Conservation (phyloP, 2,113 vertebrate genomes). For the Harpagus bidentatus region DNA sequence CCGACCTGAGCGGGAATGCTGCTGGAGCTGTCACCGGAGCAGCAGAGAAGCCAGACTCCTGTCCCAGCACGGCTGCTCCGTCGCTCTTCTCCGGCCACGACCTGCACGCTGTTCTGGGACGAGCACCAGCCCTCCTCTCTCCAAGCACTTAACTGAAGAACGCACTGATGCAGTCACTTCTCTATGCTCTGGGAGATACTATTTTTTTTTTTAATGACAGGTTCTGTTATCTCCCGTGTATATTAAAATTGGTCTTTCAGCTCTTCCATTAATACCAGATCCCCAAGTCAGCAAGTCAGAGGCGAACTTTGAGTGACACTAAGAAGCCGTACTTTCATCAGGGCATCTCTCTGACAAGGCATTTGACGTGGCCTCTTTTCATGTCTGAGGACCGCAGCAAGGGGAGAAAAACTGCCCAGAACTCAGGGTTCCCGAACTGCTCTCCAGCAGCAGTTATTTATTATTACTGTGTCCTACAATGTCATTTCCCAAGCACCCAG, state of each 20-base stretch:
- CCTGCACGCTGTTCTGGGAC: background rate
- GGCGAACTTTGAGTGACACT: background rate
- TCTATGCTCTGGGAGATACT: background rate
- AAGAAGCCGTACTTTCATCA: background rate
- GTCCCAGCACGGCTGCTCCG: background rate
- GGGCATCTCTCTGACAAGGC: background rate
- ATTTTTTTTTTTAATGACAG: background rate
- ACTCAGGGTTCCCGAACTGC: background rate
- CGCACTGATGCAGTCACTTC: background rate
- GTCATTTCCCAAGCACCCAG: background rate
- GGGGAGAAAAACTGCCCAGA: background rate
- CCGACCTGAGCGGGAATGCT: background rate
- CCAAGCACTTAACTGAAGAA: background rate
- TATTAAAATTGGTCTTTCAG: background rate
- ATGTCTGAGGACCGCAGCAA: background rate
- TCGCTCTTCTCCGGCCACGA: background rate
- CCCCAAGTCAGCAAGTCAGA: background rate
- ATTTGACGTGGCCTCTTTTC: background rate
- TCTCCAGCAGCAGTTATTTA: constrained; percentile 10
- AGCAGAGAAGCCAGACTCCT: background rate
- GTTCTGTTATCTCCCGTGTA: background rate
- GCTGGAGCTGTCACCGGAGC: background rate
- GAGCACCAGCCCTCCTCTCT: background rate
- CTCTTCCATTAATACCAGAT: background rate
- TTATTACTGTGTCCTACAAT: background rate